phyloP scores from a whole-genome alignment of 2,797 vertebrate genomes.

The Anguilla marmorata region DNA sequence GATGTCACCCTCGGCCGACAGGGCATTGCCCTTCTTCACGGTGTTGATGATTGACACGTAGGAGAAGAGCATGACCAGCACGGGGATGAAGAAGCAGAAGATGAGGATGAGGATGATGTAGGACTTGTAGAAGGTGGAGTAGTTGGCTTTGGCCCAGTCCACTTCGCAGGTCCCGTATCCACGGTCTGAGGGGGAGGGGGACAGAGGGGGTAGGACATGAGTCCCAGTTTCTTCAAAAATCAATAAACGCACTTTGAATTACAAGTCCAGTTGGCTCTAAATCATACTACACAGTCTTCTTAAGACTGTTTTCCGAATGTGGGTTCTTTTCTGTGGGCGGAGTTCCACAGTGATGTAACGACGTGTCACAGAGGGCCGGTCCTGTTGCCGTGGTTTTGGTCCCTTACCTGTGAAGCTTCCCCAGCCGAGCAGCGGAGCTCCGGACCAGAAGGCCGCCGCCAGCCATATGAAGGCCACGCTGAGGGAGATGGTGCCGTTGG shows the following conservation, averaged over 20 bases:
- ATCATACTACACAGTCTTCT: no score
- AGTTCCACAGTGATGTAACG: background rate
- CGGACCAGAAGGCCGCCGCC: slow-evolving; percentile 84
- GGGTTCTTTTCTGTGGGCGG: background rate
- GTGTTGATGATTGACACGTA: slow-evolving; percentile 83
- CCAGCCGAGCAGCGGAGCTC: slow-evolving; percentile 85
- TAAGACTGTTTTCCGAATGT: background rate
- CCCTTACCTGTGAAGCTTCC: slow-evolving; percentile 86
- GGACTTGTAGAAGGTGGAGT: slow-evolving; percentile 86
- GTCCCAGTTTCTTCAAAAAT: background rate
- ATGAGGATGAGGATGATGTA: slow-evolving; percentile 85
- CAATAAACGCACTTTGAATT: no score
- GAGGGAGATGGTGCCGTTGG: slow-evolving; percentile 71
- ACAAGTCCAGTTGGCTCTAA: no score
- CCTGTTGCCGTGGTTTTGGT: background rate
- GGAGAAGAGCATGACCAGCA: slow-evolving; percentile 79
- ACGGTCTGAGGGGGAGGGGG: slow-evolving; percentile 66
- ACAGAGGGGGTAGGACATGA: background rate
- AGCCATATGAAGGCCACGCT: slow-evolving; percentile 82
- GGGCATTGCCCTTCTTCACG: slow-evolving; percentile 79
- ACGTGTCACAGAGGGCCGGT: background rate
- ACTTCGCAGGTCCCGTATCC: slow-evolving; percentile 85
- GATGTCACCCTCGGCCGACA: slow-evolving; percentile 73
- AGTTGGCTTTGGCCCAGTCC: slow-evolving; percentile 89
- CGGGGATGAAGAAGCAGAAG: slow-evolving; percentile 82